phyloP scores from a whole-genome alignment of 1,140 invertebrate species.

The Euwallacea similis region DNA sequence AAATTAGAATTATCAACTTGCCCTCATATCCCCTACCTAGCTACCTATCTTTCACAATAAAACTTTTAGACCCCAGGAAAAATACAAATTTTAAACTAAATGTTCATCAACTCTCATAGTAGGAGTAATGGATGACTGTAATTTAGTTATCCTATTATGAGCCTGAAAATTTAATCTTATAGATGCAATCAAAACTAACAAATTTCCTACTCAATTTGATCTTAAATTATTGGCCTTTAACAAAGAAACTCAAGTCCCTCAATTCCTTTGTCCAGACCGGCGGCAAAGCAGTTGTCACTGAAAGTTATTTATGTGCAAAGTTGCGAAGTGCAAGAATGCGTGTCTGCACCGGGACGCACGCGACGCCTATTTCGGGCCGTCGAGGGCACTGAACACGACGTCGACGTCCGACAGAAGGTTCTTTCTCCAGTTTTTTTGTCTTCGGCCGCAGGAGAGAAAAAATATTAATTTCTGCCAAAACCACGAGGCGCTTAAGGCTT shows the following conservation, averaged over 20 bases:
- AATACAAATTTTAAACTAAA: too few relatives aligned
- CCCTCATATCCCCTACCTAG: too few relatives aligned
- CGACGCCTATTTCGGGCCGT: conserved; percentile 35
- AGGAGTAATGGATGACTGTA: too few relatives aligned
- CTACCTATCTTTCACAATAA: too few relatives aligned
- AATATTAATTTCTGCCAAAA: conserved; percentile 1
- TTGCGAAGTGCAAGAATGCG: conserved; percentile 32
- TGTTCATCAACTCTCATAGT: too few relatives aligned
- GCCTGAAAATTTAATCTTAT: too few relatives aligned
- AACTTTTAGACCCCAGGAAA: too few relatives aligned
- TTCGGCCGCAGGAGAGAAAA: background rate
- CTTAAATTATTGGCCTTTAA: background rate
- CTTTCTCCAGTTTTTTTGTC: conserved; percentile 7
- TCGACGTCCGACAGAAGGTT: conserved; percentile 18
- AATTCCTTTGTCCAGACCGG: conserved; percentile 10
- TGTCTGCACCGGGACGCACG: conserved; percentile 34
- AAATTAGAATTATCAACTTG: too few relatives aligned
- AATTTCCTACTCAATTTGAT: too few relatives aligned
- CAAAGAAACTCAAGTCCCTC: conserved; percentile 12
- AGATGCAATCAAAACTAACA: too few relatives aligned
- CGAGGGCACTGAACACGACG: conserved; percentile 35
- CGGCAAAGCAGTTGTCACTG: conserved; percentile 30
- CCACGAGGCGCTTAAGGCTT: conserved; percentile 2
- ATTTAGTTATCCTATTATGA: too few relatives aligned
- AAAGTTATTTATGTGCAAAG: conserved; percentile 33